A percentile compares a stretch with the other conserved stretches of the same genome.
Evolutionary conservation across 2,888 invertebrate species (phyloP).

Genomic region (Pristionchus exspectatus): DNA sequence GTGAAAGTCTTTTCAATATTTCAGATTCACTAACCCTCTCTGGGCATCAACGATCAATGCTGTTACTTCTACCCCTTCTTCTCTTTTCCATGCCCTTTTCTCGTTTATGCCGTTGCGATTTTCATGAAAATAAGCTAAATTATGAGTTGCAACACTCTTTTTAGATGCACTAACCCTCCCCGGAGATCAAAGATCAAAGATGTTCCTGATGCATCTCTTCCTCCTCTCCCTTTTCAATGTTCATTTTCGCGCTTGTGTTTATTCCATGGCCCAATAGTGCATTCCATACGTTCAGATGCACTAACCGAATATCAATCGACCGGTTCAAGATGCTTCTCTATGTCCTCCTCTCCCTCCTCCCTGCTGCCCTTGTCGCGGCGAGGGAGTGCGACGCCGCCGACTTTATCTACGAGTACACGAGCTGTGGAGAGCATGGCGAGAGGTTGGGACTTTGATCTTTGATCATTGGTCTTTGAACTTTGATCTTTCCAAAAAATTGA

Average conservation of each 20-base stretch:
- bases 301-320: neutral
- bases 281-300: slow-evolving; percentile 6
- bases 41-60: neutral
- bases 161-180: neutral
- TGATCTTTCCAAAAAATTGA: neutral
- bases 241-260: too few species aligned
- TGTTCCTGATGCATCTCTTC: neutral
- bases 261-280: too few species aligned
- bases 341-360: neutral
- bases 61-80: neutral
- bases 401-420: slow-evolving; percentile 65
- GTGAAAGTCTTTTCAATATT: neutral
- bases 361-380: neutral
- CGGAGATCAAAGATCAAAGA: neutral
- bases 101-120: neutral
- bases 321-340: neutral
- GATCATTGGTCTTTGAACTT: neutral
- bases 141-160: too few species aligned
- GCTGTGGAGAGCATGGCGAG: slow-evolving; percentile 66
- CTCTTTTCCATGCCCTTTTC: neutral
- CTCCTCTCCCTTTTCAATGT: neutral
- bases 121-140: too few species aligned
- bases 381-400: slow-evolving; percentile 43
- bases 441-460: slow-evolving; percentile 34
- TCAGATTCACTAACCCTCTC: neutral